Evolutionary conservation across 92 coral and sea anemone species (phyloP).

Genomic region (Epizoanthus rinbou): DNA sequence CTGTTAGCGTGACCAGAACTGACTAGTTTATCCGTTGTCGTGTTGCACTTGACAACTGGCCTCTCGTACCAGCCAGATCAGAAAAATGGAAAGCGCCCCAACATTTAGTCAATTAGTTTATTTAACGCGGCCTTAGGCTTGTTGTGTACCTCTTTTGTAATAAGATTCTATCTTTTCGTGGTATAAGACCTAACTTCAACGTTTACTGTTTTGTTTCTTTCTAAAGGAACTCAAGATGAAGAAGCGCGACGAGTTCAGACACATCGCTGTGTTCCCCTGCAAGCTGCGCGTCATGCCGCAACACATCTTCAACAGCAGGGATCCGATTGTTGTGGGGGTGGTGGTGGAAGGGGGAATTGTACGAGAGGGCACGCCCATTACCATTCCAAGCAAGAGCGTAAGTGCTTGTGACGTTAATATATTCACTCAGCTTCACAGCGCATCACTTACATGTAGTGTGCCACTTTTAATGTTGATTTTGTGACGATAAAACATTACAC

Average conservation of each 20-base stretch:
- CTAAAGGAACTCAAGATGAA: slow-evolving; percentile 89
- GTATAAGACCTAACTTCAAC: background rate
- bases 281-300: slow-evolving; percentile 93
- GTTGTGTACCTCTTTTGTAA: too few species aligned
- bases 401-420: slow-evolving; percentile 12
- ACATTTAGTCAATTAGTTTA: too few species aligned
- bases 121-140: too few species aligned
- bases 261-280: slow-evolving; percentile 94
- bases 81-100: background rate
- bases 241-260: slow-evolving; percentile 89
- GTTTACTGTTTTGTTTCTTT: background rate
- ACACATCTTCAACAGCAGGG: slow-evolving; percentile 90
- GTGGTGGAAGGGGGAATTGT: slow-evolving; percentile 90
- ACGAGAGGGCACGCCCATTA: slow-evolving; percentile 89
- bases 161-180: too few species aligned
- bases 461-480: too few species aligned
- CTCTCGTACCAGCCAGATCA: too few species aligned
- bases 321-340: slow-evolving; percentile 95
- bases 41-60: too few species aligned
- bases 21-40: too few species aligned
- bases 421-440: too few species aligned
- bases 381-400: slow-evolving; percentile 85
- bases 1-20: too few species aligned
- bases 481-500: too few species aligned
- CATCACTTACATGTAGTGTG: too few species aligned